Evolutionary conservation across 2,888 invertebrate species (phyloP), one percentile per base, ranked within the genome.

Genomic region (Lapara coniferarum): DNA sequence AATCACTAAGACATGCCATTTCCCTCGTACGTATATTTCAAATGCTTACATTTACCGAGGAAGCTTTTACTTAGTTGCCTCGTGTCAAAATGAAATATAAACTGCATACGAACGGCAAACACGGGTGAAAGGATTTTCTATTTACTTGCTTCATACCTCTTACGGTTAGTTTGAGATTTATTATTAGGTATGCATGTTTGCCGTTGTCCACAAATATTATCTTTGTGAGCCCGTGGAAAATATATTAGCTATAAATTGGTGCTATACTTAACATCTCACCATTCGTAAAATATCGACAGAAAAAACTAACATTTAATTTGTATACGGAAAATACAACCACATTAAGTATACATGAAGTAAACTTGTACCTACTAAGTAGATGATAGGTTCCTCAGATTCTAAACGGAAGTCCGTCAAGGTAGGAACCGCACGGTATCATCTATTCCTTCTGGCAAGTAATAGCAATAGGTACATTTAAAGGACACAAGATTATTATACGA

Each of bases 71-170:
- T 63, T 63, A 63, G 63, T 63, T 19, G 49, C 19, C 16, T 63
- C 63, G 63, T 49, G 63, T 63, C 63, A 25, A 63, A 63, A 49
- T 63, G 63, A 63, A 63, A 63, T 63, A 63, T 63, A 49, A 49
- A 63, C 49, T 63, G 63, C 59, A 63, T 63, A 46, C 49, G 19
- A 63, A 63, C 63, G 49, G 63, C 46, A 63, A 63, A 63, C 49
- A 49, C 19, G 19, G 19, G 49, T 49, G 49, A 49, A 59, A 63
- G 46, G 46, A 63, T 63, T 63, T 63, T 58, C 46, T 63, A 63
- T 46, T 46, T 46, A 37, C 46, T 63, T 46, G 59, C 16, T 59
- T 63, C 16, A 19, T 63, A 63, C 44, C 37, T 46, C 58, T 30
- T 19, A 63, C 59, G 16, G 59, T 16, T 49, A 13, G 4, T 19